Percentiles rank a stretch among this genome's conserved stretches.
Conservation (phyloP, 2,888 invertebrate species). For the Plutella xylostella region DNA sequence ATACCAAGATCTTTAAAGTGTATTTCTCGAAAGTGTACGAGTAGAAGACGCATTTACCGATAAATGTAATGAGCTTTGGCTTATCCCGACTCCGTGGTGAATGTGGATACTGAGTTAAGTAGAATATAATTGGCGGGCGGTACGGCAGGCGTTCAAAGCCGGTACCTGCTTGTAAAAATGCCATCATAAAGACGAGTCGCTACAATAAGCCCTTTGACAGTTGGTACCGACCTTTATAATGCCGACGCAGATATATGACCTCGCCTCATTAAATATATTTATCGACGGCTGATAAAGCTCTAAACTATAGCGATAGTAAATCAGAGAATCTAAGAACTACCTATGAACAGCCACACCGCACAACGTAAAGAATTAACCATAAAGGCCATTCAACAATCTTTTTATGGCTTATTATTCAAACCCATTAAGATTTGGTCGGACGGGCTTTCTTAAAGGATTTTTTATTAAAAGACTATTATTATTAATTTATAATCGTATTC, state of each 20-base stretch:
- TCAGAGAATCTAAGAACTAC: slow-evolving; percentile 44
- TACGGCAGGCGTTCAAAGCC: slow-evolving; percentile 54
- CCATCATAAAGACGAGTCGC: slow-evolving; percentile 61
- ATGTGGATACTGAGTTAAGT: slow-evolving; percentile 49
- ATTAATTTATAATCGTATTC: too few relatives aligned
- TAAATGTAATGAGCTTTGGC: neutral
- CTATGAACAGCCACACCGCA: slow-evolving; percentile 36
- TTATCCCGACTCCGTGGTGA: slow-evolving; percentile 25
- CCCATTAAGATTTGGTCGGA: slow-evolving; percentile 58
- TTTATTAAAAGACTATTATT: slow-evolving; percentile 53
- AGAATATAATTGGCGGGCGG: slow-evolving; percentile 67
- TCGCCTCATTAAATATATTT: slow-evolving; percentile 62
- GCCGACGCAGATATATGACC: slow-evolving; percentile 61
- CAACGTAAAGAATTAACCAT: slow-evolving; percentile 53
- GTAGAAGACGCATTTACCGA: neutral
- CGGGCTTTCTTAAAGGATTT: slow-evolving; percentile 45
- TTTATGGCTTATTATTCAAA: slow-evolving; percentile 63
- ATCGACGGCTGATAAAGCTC: slow-evolving; percentile 55
- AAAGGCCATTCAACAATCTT: slow-evolving; percentile 53
- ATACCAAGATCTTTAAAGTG: too few relatives aligned
- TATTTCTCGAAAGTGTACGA: too few relatives aligned
- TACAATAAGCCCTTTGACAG: slow-evolving; percentile 67
- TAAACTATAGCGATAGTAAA: slow-evolving; percentile 51
- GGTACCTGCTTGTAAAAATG: slow-evolving; percentile 66
- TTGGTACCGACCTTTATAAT: slow-evolving; percentile 62